Evolutionary conservation across 2,888 invertebrate genomes (phyloP), one percentile per base, ranked within the genome.

Genomic region (Idaea aversata): DNA sequence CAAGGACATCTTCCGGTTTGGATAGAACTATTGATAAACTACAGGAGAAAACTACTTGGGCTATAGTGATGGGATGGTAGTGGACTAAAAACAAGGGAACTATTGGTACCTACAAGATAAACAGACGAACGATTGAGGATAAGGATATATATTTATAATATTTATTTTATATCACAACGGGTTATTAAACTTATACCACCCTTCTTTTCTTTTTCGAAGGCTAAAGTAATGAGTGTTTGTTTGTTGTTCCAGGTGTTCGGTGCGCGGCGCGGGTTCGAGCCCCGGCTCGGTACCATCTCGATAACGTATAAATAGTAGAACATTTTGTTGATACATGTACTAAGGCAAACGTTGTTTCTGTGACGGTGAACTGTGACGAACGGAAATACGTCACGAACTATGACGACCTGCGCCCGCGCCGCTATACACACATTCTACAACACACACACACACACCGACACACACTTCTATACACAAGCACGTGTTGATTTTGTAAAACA

Each of bases 311-410:
- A 77, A 75, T 77, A 78, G 90, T 90, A 89, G 90, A 87, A 91
- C 91, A 90, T 90, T 92, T 87, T 88, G 91, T 91, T 92, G 88
- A 86, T 88, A 89, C 87, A 86, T 89, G 84, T 90, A 90, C 86
- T 88, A 86, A 88, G 88, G 88, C 90, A 87, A 86, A 85, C 81
- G 87, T 86, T 88, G 85, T 88, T 87, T 83, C 85, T 86, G 90
- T 89, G 91, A 80, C 80, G 75, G 84, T 81, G 86, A 80, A 81
- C 70, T 80, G 72, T 70, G 70, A 47, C 47, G 47, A 47, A 47
- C 47, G 25, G 25, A 25, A 25, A 25, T 25, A 25, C 25, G 25
- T 25, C 25, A 25, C 25, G 86, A 80, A 81, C 25, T 25, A 3
- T 25, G 25, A 25, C 74, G 73, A 74, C 70, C 76, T 69, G 75